Evolutionary conservation across 2,888 invertebrate species (phyloP).

Genomic region (Allacma fusca): DNA sequence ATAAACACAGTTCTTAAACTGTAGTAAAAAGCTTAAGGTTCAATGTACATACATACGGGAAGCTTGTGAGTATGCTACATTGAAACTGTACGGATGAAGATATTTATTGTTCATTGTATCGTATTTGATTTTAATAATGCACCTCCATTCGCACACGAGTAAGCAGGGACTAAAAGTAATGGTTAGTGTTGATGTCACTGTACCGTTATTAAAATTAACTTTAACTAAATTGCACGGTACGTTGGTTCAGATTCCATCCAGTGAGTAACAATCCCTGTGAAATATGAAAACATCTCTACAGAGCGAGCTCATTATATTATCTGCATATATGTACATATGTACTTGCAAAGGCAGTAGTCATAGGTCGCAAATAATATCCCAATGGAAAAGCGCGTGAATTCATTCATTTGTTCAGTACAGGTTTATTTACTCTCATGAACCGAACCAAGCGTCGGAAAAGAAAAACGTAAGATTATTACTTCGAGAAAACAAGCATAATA

Average conservation of each 20-base stretch:
- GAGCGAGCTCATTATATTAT: too few relatives aligned
- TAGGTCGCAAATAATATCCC: not conserved
- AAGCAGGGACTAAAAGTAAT: not conserved
- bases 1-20: not conserved
- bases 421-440: not conserved
- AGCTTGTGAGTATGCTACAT: not conserved
- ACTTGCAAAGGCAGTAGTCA: not conserved
- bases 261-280: not conserved
- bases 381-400: not conserved
- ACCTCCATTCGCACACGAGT: not conserved
- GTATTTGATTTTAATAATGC: not conserved
- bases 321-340: too few relatives aligned
- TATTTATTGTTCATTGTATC: conserved; percentile 12
- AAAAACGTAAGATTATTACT: not conserved
- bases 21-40: not conserved
- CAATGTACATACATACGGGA: not conserved
- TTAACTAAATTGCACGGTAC: not conserved
- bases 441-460: not conserved
- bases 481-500: not conserved
- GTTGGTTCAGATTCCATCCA: not conserved
- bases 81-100: not conserved
- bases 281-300: not conserved
- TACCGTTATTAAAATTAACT: not conserved
- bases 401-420: not conserved
- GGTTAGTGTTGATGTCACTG: not conserved